Evolutionary conservation across 2,888 invertebrate genomes (phyloP).

Genomic region (Cenopis cana): DNA sequence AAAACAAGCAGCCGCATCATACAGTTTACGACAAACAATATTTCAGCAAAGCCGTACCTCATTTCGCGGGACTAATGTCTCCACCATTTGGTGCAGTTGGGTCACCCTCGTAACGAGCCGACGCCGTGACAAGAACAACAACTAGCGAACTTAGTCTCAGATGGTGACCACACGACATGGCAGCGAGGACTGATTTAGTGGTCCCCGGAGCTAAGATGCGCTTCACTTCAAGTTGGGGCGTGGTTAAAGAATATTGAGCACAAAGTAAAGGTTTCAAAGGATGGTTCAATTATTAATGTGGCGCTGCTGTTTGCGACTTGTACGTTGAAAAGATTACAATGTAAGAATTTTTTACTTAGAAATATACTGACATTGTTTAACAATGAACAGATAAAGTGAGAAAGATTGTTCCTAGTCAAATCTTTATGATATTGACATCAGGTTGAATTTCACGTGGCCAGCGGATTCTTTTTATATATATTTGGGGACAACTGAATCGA

Average conservation of each 20-base stretch:
- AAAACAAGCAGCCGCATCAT: slow-evolving; percentile 9
- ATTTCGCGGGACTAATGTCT: slow-evolving; percentile 40
- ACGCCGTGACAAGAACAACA: slow-evolving; percentile 44
- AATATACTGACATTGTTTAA: background rate
- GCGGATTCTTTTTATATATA: too few relatives aligned
- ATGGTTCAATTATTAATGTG: slow-evolving; percentile 12
- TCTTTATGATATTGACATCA: too few relatives aligned
- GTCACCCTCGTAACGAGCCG: slow-evolving; percentile 41
- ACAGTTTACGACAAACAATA: slow-evolving; percentile 22
- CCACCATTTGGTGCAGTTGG: slow-evolving; percentile 40
- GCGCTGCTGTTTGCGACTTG: background rate
- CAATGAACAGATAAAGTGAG: background rate
- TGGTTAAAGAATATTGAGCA: slow-evolving; percentile 35
- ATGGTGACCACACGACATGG: slow-evolving; percentile 43
- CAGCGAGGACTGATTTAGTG: slow-evolving; percentile 42
- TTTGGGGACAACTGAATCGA: too few relatives aligned
- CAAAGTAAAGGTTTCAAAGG: slow-evolving; percentile 6
- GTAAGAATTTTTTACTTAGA: background rate
- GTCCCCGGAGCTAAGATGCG: slow-evolving; percentile 39
- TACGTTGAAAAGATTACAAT: background rate
- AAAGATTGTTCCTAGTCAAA: too few relatives aligned
- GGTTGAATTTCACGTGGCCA: too few relatives aligned
- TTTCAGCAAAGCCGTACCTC: slow-evolving; percentile 42
- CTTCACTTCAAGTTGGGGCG: slow-evolving; percentile 28
- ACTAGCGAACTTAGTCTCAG: slow-evolving; percentile 43